phyloP scores from a whole-genome alignment of 1,140 invertebrate genomes.

The Saccostrea echinata region DNA sequence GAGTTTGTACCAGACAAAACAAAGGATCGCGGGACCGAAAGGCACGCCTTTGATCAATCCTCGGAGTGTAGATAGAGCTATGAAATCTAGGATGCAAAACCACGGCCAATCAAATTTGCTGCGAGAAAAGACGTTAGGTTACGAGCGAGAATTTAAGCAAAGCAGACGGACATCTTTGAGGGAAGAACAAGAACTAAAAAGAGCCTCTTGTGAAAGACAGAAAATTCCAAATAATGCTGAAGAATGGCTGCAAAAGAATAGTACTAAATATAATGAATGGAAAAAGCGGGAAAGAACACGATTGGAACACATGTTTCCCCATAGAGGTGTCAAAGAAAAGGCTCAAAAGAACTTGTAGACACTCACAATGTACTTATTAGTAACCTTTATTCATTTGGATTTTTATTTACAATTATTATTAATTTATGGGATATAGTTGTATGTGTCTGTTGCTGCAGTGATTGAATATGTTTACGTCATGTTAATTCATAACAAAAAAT shows the following conservation, averaged over 20 bases:
- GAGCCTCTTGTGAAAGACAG: background rate
- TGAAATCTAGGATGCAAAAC: conserved; percentile 11
- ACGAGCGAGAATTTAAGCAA: background rate
- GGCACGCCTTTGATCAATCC: background rate
- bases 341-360: too few species aligned
- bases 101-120: background rate
- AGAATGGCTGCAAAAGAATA: background rate
- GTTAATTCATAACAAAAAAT: too few species aligned
- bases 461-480: too few species aligned
- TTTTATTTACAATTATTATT: too few species aligned
- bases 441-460: too few species aligned
- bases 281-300: background rate
- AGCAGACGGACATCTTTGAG: background rate
- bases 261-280: background rate
- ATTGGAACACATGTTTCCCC: background rate
- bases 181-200: background rate
- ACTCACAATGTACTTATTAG: too few species aligned
- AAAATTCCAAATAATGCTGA: background rate
- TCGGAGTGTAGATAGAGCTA: conserved; percentile 2
- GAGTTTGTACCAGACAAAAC: conserved; percentile 13
- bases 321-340: background rate
- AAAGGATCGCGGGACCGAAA: background rate
- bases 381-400: too few species aligned
- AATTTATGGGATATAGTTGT: too few species aligned
- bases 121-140: background rate